Base-by-base conservation (phyloP, 2,888 invertebrate genomes). In the Mesoligia furuncula region DNA sequence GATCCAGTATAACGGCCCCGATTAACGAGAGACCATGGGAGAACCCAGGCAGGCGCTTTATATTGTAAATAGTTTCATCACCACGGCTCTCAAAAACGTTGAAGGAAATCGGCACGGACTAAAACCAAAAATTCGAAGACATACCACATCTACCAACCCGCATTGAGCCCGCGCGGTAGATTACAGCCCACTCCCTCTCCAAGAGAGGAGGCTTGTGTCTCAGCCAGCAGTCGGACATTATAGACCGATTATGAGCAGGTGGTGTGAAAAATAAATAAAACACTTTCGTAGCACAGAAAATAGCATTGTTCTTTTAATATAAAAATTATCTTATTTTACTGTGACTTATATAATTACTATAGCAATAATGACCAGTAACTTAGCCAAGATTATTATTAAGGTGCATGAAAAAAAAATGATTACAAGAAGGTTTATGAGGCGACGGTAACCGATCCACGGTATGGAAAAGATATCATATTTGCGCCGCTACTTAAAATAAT, bases 251-350 rank as follows among this genome's bases (percentile, higher is more conserved):
- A 54, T 54, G 15, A 7, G n/a, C 13, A 68, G 24, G 8, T 36
- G 24, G 36, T 57, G n/a, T 59, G 11, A n/a, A 20, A n/a, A 45
- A 20, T 42, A 70, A 82, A 84, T 72, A 65, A 85, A 85, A 85
- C 72, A 42, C 27, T 39, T 36, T 31, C 7, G 2, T 80, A 85
- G 71, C 81, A 75, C 75, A 62, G 48, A 73, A 73, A 72, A 75
- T 67, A 45, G 48, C 20, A 45, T 74, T 69, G 8, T 62, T 70
- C 48, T 77, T 83, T 85, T 78, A 82, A 39, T 84, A 74, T 42
- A 72, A 82, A 80, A 85, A 62, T 45, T 51, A 64, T 69, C 65
- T 69, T 68, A 85, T 71, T 73, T 62, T 39, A 65, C 36, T 74
- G 77, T 51, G 36, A 36, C 54, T 65, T 79, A 72, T 24, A 51